phyloP scores from a whole-genome alignment of 2,797 vertebrate genomes.

The Scomberomorus guttatus region DNA sequence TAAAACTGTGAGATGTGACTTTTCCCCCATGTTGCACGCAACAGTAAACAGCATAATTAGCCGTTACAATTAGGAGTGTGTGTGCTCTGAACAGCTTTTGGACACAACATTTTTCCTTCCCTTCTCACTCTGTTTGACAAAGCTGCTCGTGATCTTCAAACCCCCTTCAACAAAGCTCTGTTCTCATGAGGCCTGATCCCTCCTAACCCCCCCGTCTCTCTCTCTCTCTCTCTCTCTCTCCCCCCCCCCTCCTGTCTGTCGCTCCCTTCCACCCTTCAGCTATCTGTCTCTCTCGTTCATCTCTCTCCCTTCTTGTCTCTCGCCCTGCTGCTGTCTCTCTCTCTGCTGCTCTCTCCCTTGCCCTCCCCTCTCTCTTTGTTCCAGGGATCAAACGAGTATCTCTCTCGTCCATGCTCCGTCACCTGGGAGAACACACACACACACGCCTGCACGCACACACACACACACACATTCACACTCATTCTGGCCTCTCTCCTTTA shows the following conservation, averaged over 20 bases:
- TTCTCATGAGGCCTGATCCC: conserved; percentile 74
- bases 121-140: conserved; percentile 74
- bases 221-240: conserved; percentile 9
- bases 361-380: conserved; percentile 79
- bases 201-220: conserved; percentile 56
- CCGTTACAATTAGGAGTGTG: not conserved
- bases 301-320: conserved; percentile 29
- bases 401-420: conserved; percentile 72
- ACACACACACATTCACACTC: conserved; percentile 18
- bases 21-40: not conserved
- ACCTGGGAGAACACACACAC: conserved; percentile 74
- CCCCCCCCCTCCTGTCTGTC: conserved; percentile 32
- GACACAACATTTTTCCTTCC: conserved; percentile 52
- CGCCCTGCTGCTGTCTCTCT: conserved; percentile 28
- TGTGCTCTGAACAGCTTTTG: conserved; percentile 45
- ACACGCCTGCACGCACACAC: conserved; percentile 22
- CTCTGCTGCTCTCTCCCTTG: conserved; percentile 72
- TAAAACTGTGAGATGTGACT: not conserved
- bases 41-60: conserved; percentile 12
- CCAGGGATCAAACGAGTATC: conserved; percentile 85
- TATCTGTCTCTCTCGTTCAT: conserved; percentile 51
- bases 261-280: conserved; percentile 51
- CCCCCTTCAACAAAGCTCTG: conserved; percentile 76
- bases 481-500: conserved; percentile 35
- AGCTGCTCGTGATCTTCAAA: conserved; percentile 83